phyloP scores from a whole-genome alignment of 2,113 vertebrate genomes.

The Phocoena sinus region DNA sequence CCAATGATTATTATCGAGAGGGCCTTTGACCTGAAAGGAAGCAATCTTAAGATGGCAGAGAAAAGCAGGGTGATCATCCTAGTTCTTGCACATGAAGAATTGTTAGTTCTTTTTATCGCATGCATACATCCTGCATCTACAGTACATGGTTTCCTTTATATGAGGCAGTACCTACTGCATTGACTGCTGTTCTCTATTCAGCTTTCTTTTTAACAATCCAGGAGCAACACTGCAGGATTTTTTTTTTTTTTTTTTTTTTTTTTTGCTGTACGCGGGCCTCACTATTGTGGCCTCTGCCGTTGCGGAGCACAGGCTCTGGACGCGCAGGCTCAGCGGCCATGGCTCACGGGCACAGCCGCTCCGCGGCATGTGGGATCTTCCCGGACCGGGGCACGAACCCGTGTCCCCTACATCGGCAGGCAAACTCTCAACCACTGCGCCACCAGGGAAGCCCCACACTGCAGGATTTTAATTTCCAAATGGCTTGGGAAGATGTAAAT shows the following conservation, averaged over 20 bases:
- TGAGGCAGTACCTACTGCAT: neutral
- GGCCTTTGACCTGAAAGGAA: neutral
- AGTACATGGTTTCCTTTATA: neutral
- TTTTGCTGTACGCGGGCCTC: no score
- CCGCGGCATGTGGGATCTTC: no score
- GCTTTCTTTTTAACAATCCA: neutral
- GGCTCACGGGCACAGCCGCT: no score
- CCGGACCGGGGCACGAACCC: no score
- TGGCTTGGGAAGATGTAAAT: neutral
- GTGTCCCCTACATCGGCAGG: no score
- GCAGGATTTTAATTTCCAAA: neutral
- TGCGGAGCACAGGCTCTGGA: no score
- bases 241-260: no score
- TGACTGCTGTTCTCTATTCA: neutral
- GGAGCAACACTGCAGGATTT: neutral
- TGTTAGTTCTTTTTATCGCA: neutral
- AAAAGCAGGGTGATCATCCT: neutral
- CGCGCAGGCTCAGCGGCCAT: no score
- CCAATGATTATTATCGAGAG: neutral
- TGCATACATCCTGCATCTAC: neutral
- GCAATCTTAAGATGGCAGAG: neutral
- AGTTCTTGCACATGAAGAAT: neutral
- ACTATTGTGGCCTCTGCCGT: no score
- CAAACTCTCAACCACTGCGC: no score
- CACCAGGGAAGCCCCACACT: no score